Evolutionary conservation across 2,888 invertebrate species (phyloP).

Genomic region (Ecdyonurus torrentis): DNA sequence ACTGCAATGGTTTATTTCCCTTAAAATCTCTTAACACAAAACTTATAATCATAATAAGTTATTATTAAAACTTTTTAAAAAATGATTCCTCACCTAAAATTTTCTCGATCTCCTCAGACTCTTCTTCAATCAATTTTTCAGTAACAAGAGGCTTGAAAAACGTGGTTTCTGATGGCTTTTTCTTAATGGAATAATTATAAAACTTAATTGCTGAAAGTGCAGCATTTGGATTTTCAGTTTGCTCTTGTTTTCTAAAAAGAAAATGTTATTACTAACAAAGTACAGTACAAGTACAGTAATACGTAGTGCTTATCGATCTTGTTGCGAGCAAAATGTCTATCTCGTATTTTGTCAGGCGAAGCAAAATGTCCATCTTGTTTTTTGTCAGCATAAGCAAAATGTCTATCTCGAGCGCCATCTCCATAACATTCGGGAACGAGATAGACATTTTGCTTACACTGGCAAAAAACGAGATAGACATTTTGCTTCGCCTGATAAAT

Average conservation of each 20-base stretch:
- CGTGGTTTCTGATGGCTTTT: conserved; percentile 44
- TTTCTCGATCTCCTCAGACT: conserved; percentile 65
- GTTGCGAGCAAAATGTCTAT: background rate
- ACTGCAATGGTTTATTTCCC: too few species aligned
- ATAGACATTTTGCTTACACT: too few species aligned
- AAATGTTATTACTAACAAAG: background rate
- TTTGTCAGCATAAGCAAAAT: too few species aligned
- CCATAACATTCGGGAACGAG: too few species aligned
- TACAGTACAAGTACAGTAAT: background rate
- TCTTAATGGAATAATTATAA: conserved; percentile 75
- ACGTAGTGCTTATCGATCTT: background rate
- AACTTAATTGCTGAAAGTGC: conserved; percentile 81
- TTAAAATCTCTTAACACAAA: too few species aligned
- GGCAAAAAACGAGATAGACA: conserved; percentile 1
- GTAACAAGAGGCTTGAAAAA: conserved; percentile 67
- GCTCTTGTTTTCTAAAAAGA: conserved; percentile 46
- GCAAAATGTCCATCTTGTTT: too few species aligned
- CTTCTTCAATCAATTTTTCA: conserved; percentile 61
- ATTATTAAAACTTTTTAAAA: too few species aligned
- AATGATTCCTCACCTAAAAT: conserved; percentile 54
- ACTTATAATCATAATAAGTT: too few species aligned
- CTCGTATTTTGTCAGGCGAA: too few species aligned
- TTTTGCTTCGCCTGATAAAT: too few species aligned
- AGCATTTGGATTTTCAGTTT: conserved; percentile 76
- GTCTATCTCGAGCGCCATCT: too few species aligned